Evolutionary conservation across 2,797 vertebrate species (phyloP).

Genomic region (Rhadinocentrus ornatus): DNA sequence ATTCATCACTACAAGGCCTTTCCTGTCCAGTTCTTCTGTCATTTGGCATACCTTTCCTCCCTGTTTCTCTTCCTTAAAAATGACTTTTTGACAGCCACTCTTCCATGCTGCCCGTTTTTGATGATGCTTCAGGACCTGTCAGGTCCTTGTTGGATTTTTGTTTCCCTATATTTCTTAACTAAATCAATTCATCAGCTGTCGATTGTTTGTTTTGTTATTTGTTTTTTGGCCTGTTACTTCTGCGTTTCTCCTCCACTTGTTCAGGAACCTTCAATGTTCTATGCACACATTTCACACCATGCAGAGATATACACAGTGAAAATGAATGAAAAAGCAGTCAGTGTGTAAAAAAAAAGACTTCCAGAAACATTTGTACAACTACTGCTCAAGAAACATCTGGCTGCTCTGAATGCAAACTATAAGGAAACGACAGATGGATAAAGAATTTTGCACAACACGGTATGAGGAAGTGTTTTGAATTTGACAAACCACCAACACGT

Average conservation of each 20-base stretch:
- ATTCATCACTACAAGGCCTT: neutral
- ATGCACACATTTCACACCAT: too few species aligned
- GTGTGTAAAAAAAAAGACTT: neutral
- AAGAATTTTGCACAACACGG: neutral
- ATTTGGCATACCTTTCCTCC: neutral
- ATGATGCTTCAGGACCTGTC: neutral
- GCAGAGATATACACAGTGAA: neutral
- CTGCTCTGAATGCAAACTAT: neutral
- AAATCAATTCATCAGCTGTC: too few species aligned
- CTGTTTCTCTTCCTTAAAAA: neutral
- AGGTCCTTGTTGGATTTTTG: too few species aligned
- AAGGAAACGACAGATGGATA: neutral
- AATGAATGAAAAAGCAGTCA: neutral
- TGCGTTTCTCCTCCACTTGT: too few species aligned
- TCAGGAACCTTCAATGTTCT: too few species aligned
- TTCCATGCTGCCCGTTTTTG: accelerated
- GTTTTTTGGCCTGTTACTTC: too few species aligned
- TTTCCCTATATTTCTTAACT: too few species aligned
- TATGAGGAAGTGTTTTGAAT: conserved; percentile 6
- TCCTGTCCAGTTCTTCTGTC: neutral
- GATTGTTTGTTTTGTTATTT: too few species aligned
- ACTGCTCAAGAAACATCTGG: neutral
- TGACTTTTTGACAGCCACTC: neutral
- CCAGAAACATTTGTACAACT: neutral
- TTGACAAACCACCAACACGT: conserved; percentile 16